Percentiles rank a stretch among this genome's conserved stretches.
phyloP scores from a whole-genome alignment of 2,113 vertebrate genomes.

The Panthera tigris region DNA sequence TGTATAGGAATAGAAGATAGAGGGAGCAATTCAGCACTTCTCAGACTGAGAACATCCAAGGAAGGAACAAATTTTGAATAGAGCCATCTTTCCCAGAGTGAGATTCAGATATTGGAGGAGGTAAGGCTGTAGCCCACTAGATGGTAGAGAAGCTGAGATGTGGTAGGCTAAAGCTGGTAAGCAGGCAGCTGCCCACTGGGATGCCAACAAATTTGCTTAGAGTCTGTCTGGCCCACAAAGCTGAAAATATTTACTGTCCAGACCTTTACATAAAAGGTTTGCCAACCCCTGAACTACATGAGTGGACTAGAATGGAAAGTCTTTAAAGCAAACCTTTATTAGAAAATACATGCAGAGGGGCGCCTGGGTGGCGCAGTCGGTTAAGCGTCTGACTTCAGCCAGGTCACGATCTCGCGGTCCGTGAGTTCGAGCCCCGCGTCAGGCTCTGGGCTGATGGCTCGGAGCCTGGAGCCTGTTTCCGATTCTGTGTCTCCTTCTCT shows the following conservation, averaged over 20 bases:
- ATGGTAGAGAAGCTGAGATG: background rate
- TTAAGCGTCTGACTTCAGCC: too few relatives aligned
- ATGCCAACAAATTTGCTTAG: background rate
- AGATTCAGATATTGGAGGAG: background rate
- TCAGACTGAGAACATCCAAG: background rate
- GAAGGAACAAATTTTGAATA: constrained; percentile 12
- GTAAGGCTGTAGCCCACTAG: background rate
- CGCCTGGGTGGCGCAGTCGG: too few relatives aligned
- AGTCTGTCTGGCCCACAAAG: background rate
- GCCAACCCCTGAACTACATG: background rate
- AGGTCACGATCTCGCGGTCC: too few relatives aligned
- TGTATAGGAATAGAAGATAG: background rate
- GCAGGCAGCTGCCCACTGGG: background rate
- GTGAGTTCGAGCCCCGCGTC: too few relatives aligned
- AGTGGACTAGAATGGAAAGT: constrained; percentile 34
- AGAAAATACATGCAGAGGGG: background rate
- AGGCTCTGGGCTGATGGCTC: too few relatives aligned
- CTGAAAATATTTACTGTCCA: background rate
- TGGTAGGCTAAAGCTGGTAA: background rate
- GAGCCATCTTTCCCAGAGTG: background rate
- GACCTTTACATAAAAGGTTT: background rate
- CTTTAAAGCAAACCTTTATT: background rate
- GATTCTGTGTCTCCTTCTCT: too few relatives aligned
- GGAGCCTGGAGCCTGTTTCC: too few relatives aligned
- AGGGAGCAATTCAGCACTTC: background rate